These are phyloP conservation scores for Orchesella flavescens DNA, from an alignment of 2,888 invertebrate species.

Conservation along the genomic window DNA sequence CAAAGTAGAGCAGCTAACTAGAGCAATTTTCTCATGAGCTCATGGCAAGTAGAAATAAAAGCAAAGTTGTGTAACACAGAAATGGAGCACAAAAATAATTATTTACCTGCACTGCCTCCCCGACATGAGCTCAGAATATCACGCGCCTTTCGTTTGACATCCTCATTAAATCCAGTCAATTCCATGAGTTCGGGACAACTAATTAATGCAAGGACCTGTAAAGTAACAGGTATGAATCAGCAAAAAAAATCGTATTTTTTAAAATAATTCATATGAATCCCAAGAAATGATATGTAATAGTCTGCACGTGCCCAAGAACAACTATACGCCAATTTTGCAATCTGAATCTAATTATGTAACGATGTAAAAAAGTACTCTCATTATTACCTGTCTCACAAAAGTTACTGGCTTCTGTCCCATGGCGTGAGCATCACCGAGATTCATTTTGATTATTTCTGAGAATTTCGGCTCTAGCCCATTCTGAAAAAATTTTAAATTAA, in stretches of 20 bases:
- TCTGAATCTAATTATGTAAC: too few species aligned
- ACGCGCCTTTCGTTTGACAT: constrained; percentile 85
- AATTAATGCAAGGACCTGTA: constrained; percentile 86
- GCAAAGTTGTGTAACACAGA: too few species aligned
- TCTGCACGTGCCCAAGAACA: too few species aligned
- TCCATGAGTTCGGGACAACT: constrained; percentile 83
- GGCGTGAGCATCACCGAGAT: constrained; percentile 99
- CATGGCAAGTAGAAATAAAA: too few species aligned
- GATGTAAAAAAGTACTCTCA: too few species aligned
- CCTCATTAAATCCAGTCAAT: constrained; percentile 84
- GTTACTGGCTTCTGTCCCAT: constrained; percentile 96
- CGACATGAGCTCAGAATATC: constrained; percentile 81
- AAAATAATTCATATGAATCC: too few species aligned
- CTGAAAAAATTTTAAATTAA: not conserved
- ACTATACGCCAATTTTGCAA: too few species aligned
- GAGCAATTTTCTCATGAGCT: too few species aligned
- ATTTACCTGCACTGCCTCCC: constrained; percentile 82
- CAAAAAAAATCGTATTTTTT: too few species aligned
- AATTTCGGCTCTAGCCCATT: not conserved
- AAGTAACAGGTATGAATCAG: constrained; percentile 36
- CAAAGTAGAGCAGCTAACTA: too few species aligned
- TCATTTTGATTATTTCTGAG: constrained; percentile 90
- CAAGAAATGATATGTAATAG: too few species aligned
- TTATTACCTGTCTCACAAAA: constrained; percentile 91
- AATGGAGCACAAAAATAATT: not conserved